Base-by-base conservation (phyloP, 2,113 vertebrate species). In the Rutilus rutilus region DNA sequence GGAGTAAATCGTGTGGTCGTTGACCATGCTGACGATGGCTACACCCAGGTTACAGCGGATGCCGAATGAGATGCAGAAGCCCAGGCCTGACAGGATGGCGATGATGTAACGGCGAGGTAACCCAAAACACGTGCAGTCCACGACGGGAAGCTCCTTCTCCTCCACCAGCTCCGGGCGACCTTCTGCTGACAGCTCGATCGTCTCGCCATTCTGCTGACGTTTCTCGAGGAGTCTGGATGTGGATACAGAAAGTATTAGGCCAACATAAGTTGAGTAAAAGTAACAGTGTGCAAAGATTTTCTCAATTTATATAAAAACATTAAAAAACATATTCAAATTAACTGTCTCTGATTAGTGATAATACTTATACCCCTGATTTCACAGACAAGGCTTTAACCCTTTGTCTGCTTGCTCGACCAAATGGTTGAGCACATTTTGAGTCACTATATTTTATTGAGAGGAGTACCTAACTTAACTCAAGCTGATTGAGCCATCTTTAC, bases 1-100 rank as follows among this genome's bases (percentile, higher is more conserved):
- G 60, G 91, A 93, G 86, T 94, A 96, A 80, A 97, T 95, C 0
- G 97, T 97, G 87, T 97, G 97, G 89, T 97, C 97, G 83, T 98
- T 98, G 92, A 98, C 97, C 97, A 98, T 98, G 94, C 97, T 97
- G 25, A 98, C 97, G 7, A 98, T 97, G 92, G 97, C 97, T 88
- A 98, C 97, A 0, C 97, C 97, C 89, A 98, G 92, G 93, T 98
- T 98, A 92, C 97, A 98, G 85, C 97, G 93, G 93, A 98, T 98
- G 45, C 97, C 97, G 27, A 98, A 98, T 33, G 96, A 97, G 93
- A 98, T 98, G 92, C 97, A 98, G 92, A 98, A 98, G 5, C 97
- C 97, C 83, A 98, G 92, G 27, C 97, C 97, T 9, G 96, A 97
- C 91, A 98, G 95, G 90, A 98, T 97, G 88, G 97, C 97, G 78